Evolutionary conservation across 2,888 invertebrate species (phyloP), one percentile per base, ranked within the genome.

Genomic region (Blera fallax): DNA sequence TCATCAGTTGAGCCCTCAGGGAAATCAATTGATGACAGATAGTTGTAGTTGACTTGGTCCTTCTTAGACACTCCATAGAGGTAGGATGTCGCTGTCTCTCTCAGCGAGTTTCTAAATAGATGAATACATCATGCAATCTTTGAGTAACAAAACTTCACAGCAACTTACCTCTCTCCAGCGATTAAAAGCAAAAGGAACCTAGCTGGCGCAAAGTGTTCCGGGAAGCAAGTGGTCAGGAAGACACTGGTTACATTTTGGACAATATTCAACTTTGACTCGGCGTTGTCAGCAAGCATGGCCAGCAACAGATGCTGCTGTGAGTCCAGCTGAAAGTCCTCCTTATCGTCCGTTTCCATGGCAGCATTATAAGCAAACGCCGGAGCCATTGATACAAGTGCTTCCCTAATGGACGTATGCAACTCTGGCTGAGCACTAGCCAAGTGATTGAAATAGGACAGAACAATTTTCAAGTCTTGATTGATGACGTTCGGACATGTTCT

Each of bases 161-260:
- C 21, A 83, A 92, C 93, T 91, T 91, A 97, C 96, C 93, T 94
- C 90, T 98, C 98, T 52, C 97, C 97, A 87, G 96, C 96, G 34
- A 97, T 97, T 72, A 97, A 91, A 16, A 98, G 93, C 69, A 98
- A 92, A 8, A 98, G 93, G 90, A 96, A 97, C 89, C 97, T 94
- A 0, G 98, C 96, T 0, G 97, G 96, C 0, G 96, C 95, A 91
- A 97, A 96, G 89, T 96, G 94, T 34, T 94, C 93, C 0, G 97
- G 96, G 91, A 97, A 98, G 87, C 98, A 96, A 6, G 94, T 94
- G 2, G 96, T 95, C 0, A 97, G 94, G 89, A 97, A 97, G 80
- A 96, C 94, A 89, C 96, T 96, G 2, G 97, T 96, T 43, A 97
- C 95, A 92, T 96, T 96, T 77, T 98, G 94, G 43, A 96, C 95